Conservation (phyloP, 2,113 vertebrate genomes). For the Physeter macrocephalus region DNA sequence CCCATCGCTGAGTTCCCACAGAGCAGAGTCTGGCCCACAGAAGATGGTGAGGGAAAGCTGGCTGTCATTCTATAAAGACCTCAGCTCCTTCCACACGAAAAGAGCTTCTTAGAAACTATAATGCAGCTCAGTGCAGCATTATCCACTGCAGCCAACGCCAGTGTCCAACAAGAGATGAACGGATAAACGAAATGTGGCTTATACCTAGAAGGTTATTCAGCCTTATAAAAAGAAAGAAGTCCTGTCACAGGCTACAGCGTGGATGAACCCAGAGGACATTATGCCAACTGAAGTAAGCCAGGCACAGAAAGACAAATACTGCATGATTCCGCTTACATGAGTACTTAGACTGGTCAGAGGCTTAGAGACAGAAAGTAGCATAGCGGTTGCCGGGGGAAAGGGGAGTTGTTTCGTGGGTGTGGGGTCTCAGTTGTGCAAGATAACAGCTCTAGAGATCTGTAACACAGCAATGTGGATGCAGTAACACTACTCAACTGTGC, state of each 20-base stretch:
- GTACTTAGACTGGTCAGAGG: neutral
- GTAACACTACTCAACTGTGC: neutral
- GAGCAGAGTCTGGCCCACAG: neutral
- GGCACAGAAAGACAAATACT: neutral
- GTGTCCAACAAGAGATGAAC: fast-evolving
- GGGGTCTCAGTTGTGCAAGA: neutral
- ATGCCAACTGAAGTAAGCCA: neutral
- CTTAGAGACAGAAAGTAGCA: neutral
- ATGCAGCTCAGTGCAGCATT: fast-evolving
- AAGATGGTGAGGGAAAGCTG: fast-evolving
- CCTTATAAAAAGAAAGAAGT: neutral
- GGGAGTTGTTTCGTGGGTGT: fast-evolving
- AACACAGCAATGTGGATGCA: fast-evolving
- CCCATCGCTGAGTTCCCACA: too few species aligned
- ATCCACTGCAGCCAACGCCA: neutral
- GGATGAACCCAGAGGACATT: neutral
- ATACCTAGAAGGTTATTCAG: neutral
- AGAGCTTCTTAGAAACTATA: neutral
- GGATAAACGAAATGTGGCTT: fast-evolving
- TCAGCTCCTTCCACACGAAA: too few species aligned
- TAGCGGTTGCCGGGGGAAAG: neutral
- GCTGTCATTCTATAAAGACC: neutral
- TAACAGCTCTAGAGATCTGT: neutral
- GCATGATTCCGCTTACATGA: fast-evolving
- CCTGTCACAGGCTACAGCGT: neutral